These are phyloP conservation scores for Heptranchias perlo DNA, from an alignment of 2,113 vertebrate species.

Conservation along the genomic window DNA sequence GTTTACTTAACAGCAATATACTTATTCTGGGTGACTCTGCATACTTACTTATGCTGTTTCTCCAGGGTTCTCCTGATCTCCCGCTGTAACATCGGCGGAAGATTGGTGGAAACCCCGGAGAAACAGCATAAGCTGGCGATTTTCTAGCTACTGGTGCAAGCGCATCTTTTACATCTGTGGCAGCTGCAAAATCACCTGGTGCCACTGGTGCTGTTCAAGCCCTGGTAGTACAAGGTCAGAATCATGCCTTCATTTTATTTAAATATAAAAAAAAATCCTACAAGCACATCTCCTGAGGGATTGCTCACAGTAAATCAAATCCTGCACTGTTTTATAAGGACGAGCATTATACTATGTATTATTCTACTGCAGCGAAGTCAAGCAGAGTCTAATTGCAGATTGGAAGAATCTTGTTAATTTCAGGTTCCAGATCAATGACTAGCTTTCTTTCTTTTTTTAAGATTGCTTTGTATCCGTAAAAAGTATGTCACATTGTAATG, in stretches of 20 bases:
- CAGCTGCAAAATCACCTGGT: neutral
- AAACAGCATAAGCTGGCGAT: neutral
- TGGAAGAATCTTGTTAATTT: neutral
- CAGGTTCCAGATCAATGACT: neutral
- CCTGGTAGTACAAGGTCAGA: neutral
- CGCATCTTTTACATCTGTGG: neutral
- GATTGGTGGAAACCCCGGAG: neutral
- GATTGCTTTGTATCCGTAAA: no score
- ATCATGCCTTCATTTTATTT: neutral
- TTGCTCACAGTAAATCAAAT: neutral
- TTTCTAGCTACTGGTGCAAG: neutral
- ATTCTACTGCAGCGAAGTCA: neutral
- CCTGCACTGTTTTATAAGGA: neutral
- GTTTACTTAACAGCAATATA: no score
- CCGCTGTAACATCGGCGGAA: neutral
- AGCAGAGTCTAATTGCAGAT: neutral
- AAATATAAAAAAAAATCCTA: neutral
- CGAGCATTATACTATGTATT: neutral
- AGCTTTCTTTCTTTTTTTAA: neutral
- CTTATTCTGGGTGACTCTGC: no score
- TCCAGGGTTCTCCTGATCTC: neutral
- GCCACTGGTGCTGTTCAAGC: neutral
- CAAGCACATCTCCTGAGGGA: neutral
- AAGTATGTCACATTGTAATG: no score
- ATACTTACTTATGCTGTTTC: no score